Percentiles rank a stretch among this genome's conserved stretches.
Evolutionary conservation across 1,140 invertebrate genomes (phyloP).

Genomic region (Tachypleus tridentatus): DNA sequence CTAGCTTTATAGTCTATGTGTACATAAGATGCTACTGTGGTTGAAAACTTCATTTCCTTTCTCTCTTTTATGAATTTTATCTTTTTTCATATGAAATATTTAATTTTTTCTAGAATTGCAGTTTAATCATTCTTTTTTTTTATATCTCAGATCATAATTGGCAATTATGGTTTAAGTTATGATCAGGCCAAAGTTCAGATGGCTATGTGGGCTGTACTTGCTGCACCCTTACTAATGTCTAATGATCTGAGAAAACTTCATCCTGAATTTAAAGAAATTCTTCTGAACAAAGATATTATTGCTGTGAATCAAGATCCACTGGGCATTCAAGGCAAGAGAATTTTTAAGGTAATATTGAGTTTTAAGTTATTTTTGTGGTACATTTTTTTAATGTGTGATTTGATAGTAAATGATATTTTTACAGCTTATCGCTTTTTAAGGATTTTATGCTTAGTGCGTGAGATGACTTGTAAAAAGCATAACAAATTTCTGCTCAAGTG

Average conservation of each 20-base stretch:
- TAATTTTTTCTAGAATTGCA: not conserved
- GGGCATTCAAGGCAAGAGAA: slow-evolving; percentile 34
- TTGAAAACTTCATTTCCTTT: too few relatives aligned
- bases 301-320: slow-evolving; percentile 33
- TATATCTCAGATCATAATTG: slow-evolving; percentile 30
- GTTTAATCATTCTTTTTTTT: slow-evolving; percentile 1
- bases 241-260: slow-evolving; percentile 33
- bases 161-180: slow-evolving; percentile 31
- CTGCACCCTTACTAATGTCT: slow-evolving; percentile 38
- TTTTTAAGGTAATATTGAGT: slow-evolving; percentile 23
- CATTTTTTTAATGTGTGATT: not conserved
- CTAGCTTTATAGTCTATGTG: too few relatives aligned
- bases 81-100: not conserved
- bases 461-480: not conserved
- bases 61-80: too few relatives aligned
- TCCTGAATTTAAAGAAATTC: slow-evolving; percentile 28
- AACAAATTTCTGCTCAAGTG: not conserved
- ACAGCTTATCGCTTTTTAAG: not conserved
- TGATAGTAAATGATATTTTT: not conserved
- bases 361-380: not conserved
- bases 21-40: too few relatives aligned
- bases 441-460: not conserved
- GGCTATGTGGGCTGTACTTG: slow-evolving; percentile 37
- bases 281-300: slow-evolving; percentile 32
- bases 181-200: slow-evolving; percentile 35